Evolutionary conservation across 2,797 vertebrate genomes (phyloP).

Genomic region (Pygocentrus nattereri): DNA sequence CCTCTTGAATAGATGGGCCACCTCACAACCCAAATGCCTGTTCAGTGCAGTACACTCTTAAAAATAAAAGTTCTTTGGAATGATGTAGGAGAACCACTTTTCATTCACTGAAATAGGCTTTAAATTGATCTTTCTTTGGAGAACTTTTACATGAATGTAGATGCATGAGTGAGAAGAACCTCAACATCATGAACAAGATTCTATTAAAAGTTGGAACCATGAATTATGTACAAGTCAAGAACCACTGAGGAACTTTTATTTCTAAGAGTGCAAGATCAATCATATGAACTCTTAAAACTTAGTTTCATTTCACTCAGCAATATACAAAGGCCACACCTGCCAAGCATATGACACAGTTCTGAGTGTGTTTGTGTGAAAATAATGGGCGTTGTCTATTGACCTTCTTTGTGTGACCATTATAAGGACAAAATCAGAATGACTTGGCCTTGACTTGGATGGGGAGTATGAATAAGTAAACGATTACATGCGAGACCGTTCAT

Average conservation of each 20-base stretch:
- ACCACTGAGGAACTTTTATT: not conserved
- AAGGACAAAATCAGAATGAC: not conserved
- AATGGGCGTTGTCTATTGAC: not conserved
- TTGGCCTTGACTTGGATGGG: not conserved
- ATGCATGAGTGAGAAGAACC: not conserved
- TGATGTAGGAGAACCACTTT: not conserved
- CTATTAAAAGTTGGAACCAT: too few species aligned
- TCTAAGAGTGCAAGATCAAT: not conserved
- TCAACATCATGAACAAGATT: too few species aligned
- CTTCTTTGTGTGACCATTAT: not conserved
- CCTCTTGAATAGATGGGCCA: not conserved
- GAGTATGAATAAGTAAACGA: not conserved
- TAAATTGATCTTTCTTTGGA: not conserved
- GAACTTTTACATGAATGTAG: not conserved
- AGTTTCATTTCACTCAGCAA: not conserved
- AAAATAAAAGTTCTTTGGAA: not conserved
- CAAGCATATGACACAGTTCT: constrained; percentile 1
- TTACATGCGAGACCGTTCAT: not conserved
- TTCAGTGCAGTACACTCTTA: not conserved
- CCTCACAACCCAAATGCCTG: constrained; percentile 30
- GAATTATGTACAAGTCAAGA: too few species aligned
- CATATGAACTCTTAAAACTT: not conserved
- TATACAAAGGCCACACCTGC: not conserved
- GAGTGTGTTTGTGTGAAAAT: not conserved
- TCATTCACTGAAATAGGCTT: not conserved